A percentile compares a stretch with the other conserved stretches of the same genome.
Evolutionary conservation across 2,113 vertebrate species (phyloP).

Genomic region (Struthio camelus): DNA sequence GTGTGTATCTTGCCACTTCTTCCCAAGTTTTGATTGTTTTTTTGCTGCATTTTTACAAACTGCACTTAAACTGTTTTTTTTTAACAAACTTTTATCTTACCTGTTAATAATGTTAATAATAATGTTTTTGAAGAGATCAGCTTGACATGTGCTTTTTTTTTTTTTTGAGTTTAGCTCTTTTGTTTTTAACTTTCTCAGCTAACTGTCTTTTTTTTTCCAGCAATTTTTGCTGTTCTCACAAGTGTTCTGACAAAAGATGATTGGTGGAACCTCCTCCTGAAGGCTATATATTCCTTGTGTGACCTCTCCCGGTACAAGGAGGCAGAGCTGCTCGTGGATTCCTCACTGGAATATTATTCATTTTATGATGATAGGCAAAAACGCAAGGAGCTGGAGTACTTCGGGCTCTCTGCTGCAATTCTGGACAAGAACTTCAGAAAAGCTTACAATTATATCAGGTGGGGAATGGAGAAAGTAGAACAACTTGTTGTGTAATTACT

Average conservation of each 20-base stretch:
- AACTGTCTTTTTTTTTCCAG: slow-evolving; percentile 52
- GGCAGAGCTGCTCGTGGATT: slow-evolving; percentile 93
- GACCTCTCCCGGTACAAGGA: slow-evolving; percentile 88
- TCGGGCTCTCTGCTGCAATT: slow-evolving; percentile 93
- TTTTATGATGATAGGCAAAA: slow-evolving; percentile 94
- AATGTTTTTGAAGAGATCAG: not conserved
- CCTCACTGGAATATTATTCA: slow-evolving; percentile 93
- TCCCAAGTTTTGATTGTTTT: not conserved
- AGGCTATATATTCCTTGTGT: slow-evolving; percentile 86
- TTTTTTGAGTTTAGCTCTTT: not conserved
- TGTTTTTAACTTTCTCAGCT: not conserved
- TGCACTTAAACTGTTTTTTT: not conserved
- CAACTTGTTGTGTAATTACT: not conserved
- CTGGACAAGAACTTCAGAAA: slow-evolving; percentile 93
- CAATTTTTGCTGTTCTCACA: slow-evolving; percentile 84
- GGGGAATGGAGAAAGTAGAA: not conserved
- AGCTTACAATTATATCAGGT: slow-evolving; percentile 98
- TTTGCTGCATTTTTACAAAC: not conserved
- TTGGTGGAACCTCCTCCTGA: slow-evolving; percentile 95
- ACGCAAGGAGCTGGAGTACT: slow-evolving; percentile 94
- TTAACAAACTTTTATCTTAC: not conserved
- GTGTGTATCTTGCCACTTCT: not conserved
- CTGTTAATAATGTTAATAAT: not conserved
- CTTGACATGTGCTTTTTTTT: not conserved
- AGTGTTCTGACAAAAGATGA: slow-evolving; percentile 93